phyloP scores from a whole-genome alignment of 2,888 invertebrate species.

The Mythimna albipuncta region DNA sequence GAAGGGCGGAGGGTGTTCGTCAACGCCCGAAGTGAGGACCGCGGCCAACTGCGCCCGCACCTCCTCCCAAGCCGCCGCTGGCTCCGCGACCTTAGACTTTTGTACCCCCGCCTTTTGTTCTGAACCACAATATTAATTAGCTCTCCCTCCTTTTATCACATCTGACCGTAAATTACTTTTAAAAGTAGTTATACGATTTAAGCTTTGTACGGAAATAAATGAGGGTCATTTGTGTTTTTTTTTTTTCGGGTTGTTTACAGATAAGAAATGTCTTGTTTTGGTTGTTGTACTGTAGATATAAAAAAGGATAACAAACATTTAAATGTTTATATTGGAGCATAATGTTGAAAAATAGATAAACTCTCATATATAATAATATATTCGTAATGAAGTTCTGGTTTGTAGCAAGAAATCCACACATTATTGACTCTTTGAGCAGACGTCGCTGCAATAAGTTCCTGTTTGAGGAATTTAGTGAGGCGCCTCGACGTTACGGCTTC shows the following conservation, averaged over 20 bases:
- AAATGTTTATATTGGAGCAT: not conserved
- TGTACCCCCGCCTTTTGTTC: conserved; percentile 66
- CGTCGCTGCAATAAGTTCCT: no score
- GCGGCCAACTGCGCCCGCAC: conserved; percentile 91
- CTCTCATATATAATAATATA: no score
- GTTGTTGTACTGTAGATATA: conserved; percentile 10
- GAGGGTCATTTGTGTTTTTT: conserved; percentile 53
- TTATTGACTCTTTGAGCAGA: no score
- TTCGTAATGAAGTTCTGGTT: not conserved
- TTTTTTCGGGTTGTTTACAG: conserved; percentile 51
- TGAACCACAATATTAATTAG: conserved; percentile 65
- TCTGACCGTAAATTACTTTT: conserved; percentile 65
- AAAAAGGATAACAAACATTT: not conserved
- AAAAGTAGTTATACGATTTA: conserved; percentile 57
- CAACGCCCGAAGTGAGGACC: conserved; percentile 89
- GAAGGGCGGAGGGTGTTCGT: conserved; percentile 93
- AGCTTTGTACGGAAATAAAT: conserved; percentile 55
- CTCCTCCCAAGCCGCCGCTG: conserved; percentile 91
- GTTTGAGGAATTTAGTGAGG: no score
- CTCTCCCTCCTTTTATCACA: conserved; percentile 66
- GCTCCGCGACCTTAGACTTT: conserved; percentile 64
- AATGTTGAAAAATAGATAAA: no score
- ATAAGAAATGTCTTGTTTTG: conserved; percentile 45
- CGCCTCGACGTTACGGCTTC: no score
- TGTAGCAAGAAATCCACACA: not conserved